These are phyloP conservation scores for Danio rerio DNA, from an alignment of 2,113 vertebrate genomes.

Conservation along the genomic window GRCz12tu NC_133197.1:12484501-12485000, in stretches of 20 bases:
- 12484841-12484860: too few relatives aligned
- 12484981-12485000: not conserved
- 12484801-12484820: not conserved
- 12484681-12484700: not conserved
- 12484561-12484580: not conserved
- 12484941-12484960: not conserved
- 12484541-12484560: not conserved
- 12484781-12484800: not conserved
- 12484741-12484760: not conserved
- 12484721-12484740: not conserved
- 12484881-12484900: not conserved
- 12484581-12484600: not conserved
- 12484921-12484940: too few relatives aligned
- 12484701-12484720: not conserved
- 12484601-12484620: constrained; percentile 30
- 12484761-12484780: not conserved
- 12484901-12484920: not conserved
- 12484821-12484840: too few relatives aligned
- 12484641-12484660: constrained; percentile 2
- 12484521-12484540: not conserved
- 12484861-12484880: too few relatives aligned
- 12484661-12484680: not conserved
- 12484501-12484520: not conserved
- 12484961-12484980: not conserved
- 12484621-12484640: constrained; percentile 12